Evolutionary conservation across 1,140 invertebrate species (phyloP).

Genomic region (Wasmannia auropunctata): DNA sequence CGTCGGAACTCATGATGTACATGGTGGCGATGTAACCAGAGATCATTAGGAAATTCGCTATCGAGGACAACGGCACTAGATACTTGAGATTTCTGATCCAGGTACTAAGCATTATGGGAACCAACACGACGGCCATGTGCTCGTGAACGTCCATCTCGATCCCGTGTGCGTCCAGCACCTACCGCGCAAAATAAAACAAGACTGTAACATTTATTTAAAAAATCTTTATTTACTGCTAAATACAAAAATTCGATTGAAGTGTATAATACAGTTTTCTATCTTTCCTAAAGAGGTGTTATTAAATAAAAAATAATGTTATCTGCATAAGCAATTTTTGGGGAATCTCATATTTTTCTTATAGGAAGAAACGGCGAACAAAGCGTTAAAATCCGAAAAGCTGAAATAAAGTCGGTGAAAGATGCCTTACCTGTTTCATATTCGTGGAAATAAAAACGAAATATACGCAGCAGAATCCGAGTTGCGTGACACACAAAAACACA

Average conservation of each 20-base stretch:
- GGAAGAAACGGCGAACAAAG: not conserved
- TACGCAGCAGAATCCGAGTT: constrained; percentile 97
- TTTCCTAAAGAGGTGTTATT: not conserved
- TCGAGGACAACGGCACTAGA: constrained; percentile 89
- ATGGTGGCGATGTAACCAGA: constrained; percentile 89
- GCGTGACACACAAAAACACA: constrained; percentile 94
- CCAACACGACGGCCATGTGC: constrained; percentile 90
- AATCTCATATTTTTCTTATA: not conserved
- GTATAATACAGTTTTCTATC: not conserved
- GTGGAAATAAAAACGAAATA: constrained; percentile 97
- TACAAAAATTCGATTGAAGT: not conserved
- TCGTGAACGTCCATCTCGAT: constrained; percentile 87
- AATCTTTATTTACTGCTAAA: constrained; percentile 3
- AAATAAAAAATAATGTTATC: constrained; percentile 5
- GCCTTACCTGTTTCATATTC: constrained; percentile 90
- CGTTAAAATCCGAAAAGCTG: not conserved
- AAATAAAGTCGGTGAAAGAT: not conserved
- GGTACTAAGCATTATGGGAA: constrained; percentile 90
- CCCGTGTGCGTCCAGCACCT: constrained; percentile 89
- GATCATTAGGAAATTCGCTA: constrained; percentile 90
- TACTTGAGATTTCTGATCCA: constrained; percentile 92
- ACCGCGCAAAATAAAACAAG: not conserved
- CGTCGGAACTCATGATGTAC: constrained; percentile 89
- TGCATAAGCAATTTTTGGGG: constrained; percentile 4
- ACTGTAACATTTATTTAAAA: not conserved